Base-by-base conservation (phyloP, 1,140 invertebrate species). In the Drosophila truncata region DNA sequence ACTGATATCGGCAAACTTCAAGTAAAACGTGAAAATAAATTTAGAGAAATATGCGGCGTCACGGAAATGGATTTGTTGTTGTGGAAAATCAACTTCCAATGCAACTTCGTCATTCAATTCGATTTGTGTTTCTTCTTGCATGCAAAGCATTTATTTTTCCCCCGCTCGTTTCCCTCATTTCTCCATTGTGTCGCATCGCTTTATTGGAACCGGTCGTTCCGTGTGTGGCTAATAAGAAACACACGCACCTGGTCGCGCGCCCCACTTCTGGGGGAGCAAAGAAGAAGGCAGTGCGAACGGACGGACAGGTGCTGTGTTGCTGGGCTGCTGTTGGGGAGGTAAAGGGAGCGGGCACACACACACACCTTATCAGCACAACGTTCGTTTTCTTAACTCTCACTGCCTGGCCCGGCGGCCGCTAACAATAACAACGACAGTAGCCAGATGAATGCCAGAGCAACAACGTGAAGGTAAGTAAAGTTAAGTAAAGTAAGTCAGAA, bases 1-100 rank as follows among this genome's bases (percentile, higher is more conserved):
- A 80, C 75, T 83, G 57, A 83, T 87, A 90, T 84, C 66, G 72
- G 61, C 50, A 64, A 74, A 78, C 72, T 61, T 69, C 46, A 69
- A 50, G 66, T 72, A 64, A 74, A 73, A 73, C 59, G 66, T 78
- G 67, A 71, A 76, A 73, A 80, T 49, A 57, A 44, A 78, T 61
- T 69, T 37, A 74, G 41, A 60, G 58, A 80, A 82, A 60, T 58
- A 82, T 66, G 72, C 72, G 67, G 67, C 77, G 84, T 80, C 83
- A 87, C 72, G 72, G 63, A 78, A 79, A 39, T 55, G 25, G 23
- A 25, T 61, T 66, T 67, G 14, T 59, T 46, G 61, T 58, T 44
- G 47, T 50, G 47, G 73, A 77, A 46, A 27, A 37, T 50, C 49
- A 55, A 64, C 31, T 74, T 54, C 37, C 31, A 41, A 6, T 67